Evolutionary conservation across 2,113 vertebrate genomes (phyloP).

Genomic region (Sinocyclocheilus grahami): DNA sequence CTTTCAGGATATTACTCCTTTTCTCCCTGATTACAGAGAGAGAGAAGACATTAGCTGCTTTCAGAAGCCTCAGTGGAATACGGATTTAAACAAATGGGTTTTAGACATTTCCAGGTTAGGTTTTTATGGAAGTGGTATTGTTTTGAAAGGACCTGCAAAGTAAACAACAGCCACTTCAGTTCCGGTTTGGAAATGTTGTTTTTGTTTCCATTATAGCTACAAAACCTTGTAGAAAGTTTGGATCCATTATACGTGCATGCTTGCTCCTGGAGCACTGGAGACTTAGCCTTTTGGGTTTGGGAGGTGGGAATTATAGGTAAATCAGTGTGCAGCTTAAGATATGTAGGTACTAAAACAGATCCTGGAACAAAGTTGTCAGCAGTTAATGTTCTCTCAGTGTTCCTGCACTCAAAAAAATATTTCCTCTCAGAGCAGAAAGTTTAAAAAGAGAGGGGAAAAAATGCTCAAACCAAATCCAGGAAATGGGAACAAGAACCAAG

Average conservation of each 20-base stretch:
- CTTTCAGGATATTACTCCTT: slow-evolving; percentile 45
- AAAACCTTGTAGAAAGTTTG: background rate
- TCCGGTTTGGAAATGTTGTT: background rate
- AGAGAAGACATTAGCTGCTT: slow-evolving; percentile 22
- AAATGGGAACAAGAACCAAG: slow-evolving; percentile 65
- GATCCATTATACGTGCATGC: background rate
- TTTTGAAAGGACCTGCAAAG: slow-evolving; percentile 8
- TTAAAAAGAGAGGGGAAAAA: slow-evolving; percentile 40
- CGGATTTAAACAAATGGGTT: slow-evolving; percentile 50
- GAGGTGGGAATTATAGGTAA: background rate
- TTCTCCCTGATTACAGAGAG: slow-evolving; percentile 45
- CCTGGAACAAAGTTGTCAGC: slow-evolving; percentile 46
- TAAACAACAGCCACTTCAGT: slow-evolving; percentile 16
- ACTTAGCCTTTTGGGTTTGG: background rate
- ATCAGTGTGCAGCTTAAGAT: slow-evolving; percentile 32
- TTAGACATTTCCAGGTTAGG: slow-evolving; percentile 30
- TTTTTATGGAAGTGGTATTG: slow-evolving; percentile 31
- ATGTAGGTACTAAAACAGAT: slow-evolving; percentile 36
- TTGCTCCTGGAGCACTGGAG: background rate
- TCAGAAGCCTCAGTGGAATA: slow-evolving; percentile 46
- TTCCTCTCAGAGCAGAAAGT: slow-evolving; percentile 59
- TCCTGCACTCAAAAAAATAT: slow-evolving; percentile 62
- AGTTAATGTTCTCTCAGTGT: slow-evolving; percentile 52
- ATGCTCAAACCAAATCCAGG: slow-evolving; percentile 57
- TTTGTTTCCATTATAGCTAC: background rate